Conservation (phyloP, 92 coral and sea anemone genomes). For the Virgularia gustaviana region DNA sequence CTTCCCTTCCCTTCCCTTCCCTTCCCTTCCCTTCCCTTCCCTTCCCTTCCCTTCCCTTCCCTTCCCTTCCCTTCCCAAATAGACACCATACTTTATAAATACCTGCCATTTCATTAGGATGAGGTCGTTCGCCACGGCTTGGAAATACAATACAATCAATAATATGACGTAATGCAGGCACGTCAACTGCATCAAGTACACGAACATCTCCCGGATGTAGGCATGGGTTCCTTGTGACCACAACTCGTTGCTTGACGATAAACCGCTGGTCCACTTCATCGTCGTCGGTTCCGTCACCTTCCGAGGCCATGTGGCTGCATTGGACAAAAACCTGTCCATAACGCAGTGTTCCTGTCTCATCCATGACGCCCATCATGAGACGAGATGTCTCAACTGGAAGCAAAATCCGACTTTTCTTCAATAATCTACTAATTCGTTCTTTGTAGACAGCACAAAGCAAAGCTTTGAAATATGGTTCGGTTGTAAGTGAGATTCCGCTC, state of each 20-base stretch:
- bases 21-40: background rate
- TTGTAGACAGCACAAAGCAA: conserved; percentile 78
- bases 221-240: conserved; percentile 91
- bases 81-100: background rate
- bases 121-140: conserved; percentile 76
- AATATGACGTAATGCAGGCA: conserved; percentile 67
- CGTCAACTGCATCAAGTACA: conserved; percentile 70
- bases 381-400: conserved; percentile 80
- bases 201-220: conserved; percentile 98
- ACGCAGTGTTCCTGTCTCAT: conserved; percentile 76
- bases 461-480: conserved; percentile 88
- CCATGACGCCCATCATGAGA: conserved; percentile 98
- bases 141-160: conserved; percentile 95
- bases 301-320: conserved; percentile 62
- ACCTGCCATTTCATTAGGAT: conserved; percentile 98
- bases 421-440: conserved; percentile 71
- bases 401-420: conserved; percentile 76
- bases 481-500: conserved; percentile 77
- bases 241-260: conserved; percentile 64
- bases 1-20: conserved; percentile 19
- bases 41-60: too few relatives aligned
- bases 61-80: background rate
- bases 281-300: conserved; percentile 65
- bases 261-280: conserved; percentile 48
- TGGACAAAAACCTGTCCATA: conserved; percentile 91